Base-by-base conservation (phyloP, 2,797 vertebrate genomes). In the Dermochelys coriacea region DNA sequence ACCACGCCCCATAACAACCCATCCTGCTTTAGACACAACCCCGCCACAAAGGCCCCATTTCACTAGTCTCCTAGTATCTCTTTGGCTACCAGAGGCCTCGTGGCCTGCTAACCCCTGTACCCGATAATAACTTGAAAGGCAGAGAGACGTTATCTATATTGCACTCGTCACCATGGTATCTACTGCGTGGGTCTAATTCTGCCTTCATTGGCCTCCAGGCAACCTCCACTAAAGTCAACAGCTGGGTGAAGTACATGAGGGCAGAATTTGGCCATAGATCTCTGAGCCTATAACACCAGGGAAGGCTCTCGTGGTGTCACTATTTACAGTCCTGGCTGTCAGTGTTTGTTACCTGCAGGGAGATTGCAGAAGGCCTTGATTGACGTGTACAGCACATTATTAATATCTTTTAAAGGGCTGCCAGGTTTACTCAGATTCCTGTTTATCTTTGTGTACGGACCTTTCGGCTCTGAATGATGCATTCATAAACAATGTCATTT, bases 381-480 rank as follows among this genome's bases (percentile, higher is more conserved):
- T 78, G 91, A 96, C 18, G 82, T 85, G 93, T 95, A 88, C 90
- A 95, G 93, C 84, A 86, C 94, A 19, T 87, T 94, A 95, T 96
- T 96, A 96, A 82, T 93, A 47, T 55, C 88, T 89, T 96, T 94
- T 95, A 95, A 95, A 95, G 90, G 87, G 59, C 91, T 96, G 95
- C 96, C 96, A 94, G 91, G 6, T 54, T 85, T 84, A 93, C 90
- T 89, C 8, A 6, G 23, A 90, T 59, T 82, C 89, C 82, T 84
- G 82, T 78, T 94, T 90, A 45, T 95, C 93, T 90, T 90, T 91
- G 87, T 64, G 11, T 82, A 81, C 4, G 80, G 85, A 49, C 85
- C 51, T 82, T 89, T 82, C 87, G n/a, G 59, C 0, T 0, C 2
- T 94, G 93, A 91, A 93, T 93, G 84, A 84, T 34, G 90, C 91